A percentile compares a stretch with the other conserved stretches of the same genome.
These are phyloP conservation scores for Gambusia affinis DNA, from an alignment of 2,113 vertebrate species.

Conservation along the genomic window DNA sequence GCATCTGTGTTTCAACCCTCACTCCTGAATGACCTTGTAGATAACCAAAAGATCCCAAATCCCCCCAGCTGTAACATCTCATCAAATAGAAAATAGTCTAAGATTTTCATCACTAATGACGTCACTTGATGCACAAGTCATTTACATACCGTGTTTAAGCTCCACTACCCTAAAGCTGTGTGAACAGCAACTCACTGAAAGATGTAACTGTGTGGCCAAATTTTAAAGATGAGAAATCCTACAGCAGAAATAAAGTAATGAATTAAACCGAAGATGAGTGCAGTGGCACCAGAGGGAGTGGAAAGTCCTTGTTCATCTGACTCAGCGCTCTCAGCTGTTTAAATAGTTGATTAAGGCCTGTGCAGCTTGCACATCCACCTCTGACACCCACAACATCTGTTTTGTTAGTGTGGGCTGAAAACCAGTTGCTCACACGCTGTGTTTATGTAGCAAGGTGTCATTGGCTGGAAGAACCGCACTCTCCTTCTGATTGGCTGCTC, in stretches of 20 bases:
- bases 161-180: not conserved
- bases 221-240: not conserved
- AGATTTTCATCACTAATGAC: no score
- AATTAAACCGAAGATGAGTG: constrained; percentile 33
- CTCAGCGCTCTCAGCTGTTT: constrained; percentile 57
- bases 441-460: constrained; percentile 63
- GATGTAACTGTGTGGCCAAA: not conserved
- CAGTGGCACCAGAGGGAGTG: constrained; percentile 30
- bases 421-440: constrained; percentile 52
- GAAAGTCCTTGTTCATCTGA: constrained; percentile 51
- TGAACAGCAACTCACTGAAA: accelerated
- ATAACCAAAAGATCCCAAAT: not conserved
- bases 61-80: not conserved
- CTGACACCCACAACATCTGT: constrained; percentile 68
- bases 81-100: not conserved
- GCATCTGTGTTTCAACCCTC: not conserved
- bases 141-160: not conserved
- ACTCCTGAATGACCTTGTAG: not conserved
- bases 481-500: constrained; percentile 32
- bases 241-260: not conserved
- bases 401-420: constrained; percentile 63
- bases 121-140: no score
- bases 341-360: constrained; percentile 60
- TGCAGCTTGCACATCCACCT: constrained; percentile 55
- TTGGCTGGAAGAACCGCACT: constrained; percentile 48